A percentile compares a stretch with the other conserved stretches of the same genome.
Evolutionary conservation across 2,888 invertebrate species (phyloP).

Genomic region (Synergus umbraculus): DNA sequence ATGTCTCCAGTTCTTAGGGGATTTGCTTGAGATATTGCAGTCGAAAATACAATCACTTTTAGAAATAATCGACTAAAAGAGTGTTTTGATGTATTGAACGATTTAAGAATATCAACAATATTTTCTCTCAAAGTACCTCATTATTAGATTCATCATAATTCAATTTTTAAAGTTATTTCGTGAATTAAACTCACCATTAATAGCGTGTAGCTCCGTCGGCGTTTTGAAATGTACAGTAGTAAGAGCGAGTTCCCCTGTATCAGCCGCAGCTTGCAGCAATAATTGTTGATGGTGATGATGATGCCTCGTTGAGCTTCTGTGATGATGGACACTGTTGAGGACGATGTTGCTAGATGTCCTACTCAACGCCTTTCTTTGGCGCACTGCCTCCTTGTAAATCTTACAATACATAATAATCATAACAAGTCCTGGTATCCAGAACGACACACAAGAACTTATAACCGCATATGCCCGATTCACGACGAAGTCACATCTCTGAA

Average conservation of each 20-base stretch:
- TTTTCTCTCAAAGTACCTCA: neutral
- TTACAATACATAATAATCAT: conserved; percentile 95
- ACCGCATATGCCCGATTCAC: conserved; percentile 93
- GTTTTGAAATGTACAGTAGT: conserved; percentile 69
- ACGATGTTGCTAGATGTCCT: conserved; percentile 92
- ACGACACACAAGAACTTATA: conserved; percentile 93
- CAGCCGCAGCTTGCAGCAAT: conserved; percentile 71
- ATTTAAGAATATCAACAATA: neutral
- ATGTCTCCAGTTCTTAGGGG: neutral
- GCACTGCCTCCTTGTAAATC: conserved; percentile 88
- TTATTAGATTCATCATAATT: too few relatives aligned
- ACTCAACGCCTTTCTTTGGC: conserved; percentile 89
- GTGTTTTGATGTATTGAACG: neutral
- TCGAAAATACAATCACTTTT: neutral
- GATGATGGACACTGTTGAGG: conserved; percentile 90
- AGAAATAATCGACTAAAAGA: neutral
- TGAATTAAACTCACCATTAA: conserved; percentile 66
- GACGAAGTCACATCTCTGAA: conserved; percentile 85
- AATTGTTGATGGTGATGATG: conserved; percentile 81
- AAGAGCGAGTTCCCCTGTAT: conserved; percentile 71
- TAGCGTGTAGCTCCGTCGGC: conserved; percentile 70
- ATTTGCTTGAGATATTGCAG: neutral
- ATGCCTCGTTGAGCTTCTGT: conserved; percentile 86
- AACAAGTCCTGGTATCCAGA: conserved; percentile 95
- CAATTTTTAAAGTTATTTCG: too few relatives aligned